A percentile compares a stretch with the other conserved stretches of the same genome.
Evolutionary conservation across 1,140 invertebrate species (phyloP).

Genomic region (Heliconius melpomene): DNA sequence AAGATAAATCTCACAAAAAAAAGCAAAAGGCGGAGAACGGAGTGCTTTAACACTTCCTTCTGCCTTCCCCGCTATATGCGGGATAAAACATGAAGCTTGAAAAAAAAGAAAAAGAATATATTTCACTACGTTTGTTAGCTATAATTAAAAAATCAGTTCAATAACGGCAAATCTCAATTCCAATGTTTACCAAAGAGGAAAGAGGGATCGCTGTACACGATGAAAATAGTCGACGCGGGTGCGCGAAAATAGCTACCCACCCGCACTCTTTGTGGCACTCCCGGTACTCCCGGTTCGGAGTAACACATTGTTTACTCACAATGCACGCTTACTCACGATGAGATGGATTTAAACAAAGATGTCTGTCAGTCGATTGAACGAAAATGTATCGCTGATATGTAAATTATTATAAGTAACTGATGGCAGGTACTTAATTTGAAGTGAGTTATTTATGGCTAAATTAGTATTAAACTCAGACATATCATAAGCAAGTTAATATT

Average conservation of each 20-base stretch:
- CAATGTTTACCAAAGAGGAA: too few species aligned
- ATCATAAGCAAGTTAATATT: too few species aligned
- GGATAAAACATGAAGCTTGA: too few species aligned
- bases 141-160: too few species aligned
- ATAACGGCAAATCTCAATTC: background rate
- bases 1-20: too few species aligned
- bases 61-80: too few species aligned
- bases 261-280: slow-evolving; percentile 26
- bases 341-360: background rate
- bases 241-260: slow-evolving; percentile 54
- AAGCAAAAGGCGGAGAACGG: too few species aligned
- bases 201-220: slow-evolving; percentile 39
- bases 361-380: background rate
- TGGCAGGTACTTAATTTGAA: background rate
- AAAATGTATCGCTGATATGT: background rate
- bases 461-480: background rate
- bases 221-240: slow-evolving; percentile 50
- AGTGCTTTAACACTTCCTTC: too few species aligned
- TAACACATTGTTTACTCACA: background rate
- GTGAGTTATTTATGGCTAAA: background rate
- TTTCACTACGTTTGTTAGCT: too few species aligned
- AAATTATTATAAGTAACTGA: background rate
- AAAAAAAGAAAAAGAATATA: too few species aligned
- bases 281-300: slow-evolving; percentile 3
- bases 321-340: background rate